A percentile compares a stretch with the other conserved stretches of the same genome.
Evolutionary conservation across 2,888 invertebrate genomes (phyloP).

Genomic region (Agonopterix subpropinquella): DNA sequence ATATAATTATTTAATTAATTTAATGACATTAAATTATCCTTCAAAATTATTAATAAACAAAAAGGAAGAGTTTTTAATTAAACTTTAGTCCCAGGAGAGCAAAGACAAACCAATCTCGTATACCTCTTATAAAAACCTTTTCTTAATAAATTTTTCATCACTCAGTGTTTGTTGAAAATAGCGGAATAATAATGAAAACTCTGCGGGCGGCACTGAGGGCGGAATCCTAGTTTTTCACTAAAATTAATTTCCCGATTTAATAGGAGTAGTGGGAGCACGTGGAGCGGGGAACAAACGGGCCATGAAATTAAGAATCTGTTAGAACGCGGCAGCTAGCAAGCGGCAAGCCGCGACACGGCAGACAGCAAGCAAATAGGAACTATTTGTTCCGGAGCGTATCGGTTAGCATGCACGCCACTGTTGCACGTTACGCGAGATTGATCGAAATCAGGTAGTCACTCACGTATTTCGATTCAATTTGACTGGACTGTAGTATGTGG

Average conservation of each 20-base stretch:
- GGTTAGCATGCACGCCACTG: slow-evolving; percentile 24
- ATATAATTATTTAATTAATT: too few species aligned
- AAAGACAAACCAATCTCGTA: too few species aligned
- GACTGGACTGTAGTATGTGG: neutral
- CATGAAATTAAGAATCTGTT: slow-evolving; percentile 65
- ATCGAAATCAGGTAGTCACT: slow-evolving; percentile 27
- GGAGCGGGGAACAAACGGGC: slow-evolving; percentile 39
- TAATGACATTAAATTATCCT: too few species aligned
- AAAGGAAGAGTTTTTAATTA: too few species aligned
- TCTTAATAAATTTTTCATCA: too few species aligned
- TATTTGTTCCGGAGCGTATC: slow-evolving; percentile 46
- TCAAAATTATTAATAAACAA: too few species aligned
- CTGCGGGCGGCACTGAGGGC: too few species aligned
- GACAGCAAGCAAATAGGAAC: slow-evolving; percentile 56
- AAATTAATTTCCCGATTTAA: slow-evolving; percentile 11
- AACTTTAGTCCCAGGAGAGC: too few species aligned
- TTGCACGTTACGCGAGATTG: slow-evolving; percentile 27
- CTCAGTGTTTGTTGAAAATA: too few species aligned
- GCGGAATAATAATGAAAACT: too few species aligned
- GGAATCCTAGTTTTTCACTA: slow-evolving; percentile 2
- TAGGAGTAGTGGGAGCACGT: slow-evolving; percentile 17
- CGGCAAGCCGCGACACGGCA: slow-evolving; percentile 25
- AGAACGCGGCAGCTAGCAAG: slow-evolving; percentile 27
- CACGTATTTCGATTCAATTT: slow-evolving; percentile 6
- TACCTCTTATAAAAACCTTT: too few species aligned